Evolutionary conservation across 1,140 invertebrate genomes (phyloP).

Genomic region (Drosophila funebris): DNA sequence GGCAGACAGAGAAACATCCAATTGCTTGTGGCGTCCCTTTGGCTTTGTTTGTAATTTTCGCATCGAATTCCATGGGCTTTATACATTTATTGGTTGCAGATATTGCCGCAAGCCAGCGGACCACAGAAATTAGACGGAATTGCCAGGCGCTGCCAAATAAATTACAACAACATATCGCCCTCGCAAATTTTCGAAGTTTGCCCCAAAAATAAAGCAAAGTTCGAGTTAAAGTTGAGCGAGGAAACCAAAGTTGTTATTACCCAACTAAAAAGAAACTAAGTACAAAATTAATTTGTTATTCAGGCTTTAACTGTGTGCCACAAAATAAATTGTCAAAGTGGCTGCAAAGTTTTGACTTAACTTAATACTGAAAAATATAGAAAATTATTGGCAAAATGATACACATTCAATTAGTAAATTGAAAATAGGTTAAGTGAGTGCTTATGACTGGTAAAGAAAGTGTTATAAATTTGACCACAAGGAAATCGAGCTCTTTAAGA

Average conservation of each 20-base stretch:
- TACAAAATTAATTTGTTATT: conserved; percentile 7
- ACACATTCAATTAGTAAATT: too few relatives aligned
- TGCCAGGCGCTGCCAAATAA: conserved; percentile 30
- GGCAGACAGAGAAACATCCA: conserved; percentile 3
- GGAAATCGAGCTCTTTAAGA: too few relatives aligned
- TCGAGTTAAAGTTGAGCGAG: neutral
- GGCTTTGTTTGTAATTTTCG: conserved; percentile 47
- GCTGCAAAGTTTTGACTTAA: neutral
- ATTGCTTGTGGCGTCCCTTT: conserved; percentile 54
- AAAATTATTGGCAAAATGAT: neutral
- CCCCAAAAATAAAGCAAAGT: conserved; percentile 1
- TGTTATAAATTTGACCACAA: too few relatives aligned
- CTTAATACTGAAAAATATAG: neutral
- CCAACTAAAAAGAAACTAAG: neutral
- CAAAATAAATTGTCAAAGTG: conserved; percentile 27
- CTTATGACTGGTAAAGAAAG: too few relatives aligned
- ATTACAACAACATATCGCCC: conserved; percentile 31
- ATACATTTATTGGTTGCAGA: conserved; percentile 30
- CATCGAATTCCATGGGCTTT: conserved; percentile 21
- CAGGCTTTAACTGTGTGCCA: neutral
- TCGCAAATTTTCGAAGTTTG: neutral
- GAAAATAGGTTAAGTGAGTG: too few relatives aligned
- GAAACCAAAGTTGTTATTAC: conserved; percentile 11
- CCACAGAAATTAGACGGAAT: conserved; percentile 20
- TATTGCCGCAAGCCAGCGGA: neutral